These are phyloP conservation scores for Chrysoperla carnea DNA, from an alignment of 1,140 invertebrate species.

Conservation along the genomic window DNA sequence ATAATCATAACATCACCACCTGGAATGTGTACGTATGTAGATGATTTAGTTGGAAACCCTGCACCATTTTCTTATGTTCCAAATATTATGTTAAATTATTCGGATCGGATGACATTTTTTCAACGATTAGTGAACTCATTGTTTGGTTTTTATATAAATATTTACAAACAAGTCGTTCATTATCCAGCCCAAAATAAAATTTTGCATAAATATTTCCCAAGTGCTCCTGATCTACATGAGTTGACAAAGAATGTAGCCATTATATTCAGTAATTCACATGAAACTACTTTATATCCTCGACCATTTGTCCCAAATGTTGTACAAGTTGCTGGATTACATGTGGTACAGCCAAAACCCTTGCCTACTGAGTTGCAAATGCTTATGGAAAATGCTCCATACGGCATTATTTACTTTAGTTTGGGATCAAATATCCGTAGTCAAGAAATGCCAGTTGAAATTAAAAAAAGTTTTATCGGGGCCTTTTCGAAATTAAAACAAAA, in stretches of 20 bases:
- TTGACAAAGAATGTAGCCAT: too few relatives aligned
- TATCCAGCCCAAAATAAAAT: too few relatives aligned
- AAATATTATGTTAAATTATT: not conserved
- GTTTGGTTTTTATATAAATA: too few relatives aligned
- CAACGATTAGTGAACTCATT: too few relatives aligned
- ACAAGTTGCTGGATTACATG: too few relatives aligned
- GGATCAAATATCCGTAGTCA: conserved; percentile 20
- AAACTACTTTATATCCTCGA: too few relatives aligned
- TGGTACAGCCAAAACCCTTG: too few relatives aligned
- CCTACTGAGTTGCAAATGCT: not conserved
- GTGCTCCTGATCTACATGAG: too few relatives aligned
- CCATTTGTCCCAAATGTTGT: too few relatives aligned
- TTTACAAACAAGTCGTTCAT: too few relatives aligned
- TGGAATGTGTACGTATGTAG: conserved; percentile 2
- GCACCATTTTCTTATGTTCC: not conserved
- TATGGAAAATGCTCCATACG: conserved; percentile 19
- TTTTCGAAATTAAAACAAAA: conserved; percentile 26
- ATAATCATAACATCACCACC: too few relatives aligned
- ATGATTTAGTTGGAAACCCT: conserved; percentile 9
- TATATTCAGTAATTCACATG: conserved; percentile 1
- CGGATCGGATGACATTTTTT: not conserved
- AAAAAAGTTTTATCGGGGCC: conserved; percentile 2
- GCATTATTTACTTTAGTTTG: conserved; percentile 31
- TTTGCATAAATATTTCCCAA: too few relatives aligned
- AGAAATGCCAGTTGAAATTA: conserved; percentile 1